phyloP scores from a whole-genome alignment of 2,888 invertebrate species.

The Volucella inanis region DNA sequence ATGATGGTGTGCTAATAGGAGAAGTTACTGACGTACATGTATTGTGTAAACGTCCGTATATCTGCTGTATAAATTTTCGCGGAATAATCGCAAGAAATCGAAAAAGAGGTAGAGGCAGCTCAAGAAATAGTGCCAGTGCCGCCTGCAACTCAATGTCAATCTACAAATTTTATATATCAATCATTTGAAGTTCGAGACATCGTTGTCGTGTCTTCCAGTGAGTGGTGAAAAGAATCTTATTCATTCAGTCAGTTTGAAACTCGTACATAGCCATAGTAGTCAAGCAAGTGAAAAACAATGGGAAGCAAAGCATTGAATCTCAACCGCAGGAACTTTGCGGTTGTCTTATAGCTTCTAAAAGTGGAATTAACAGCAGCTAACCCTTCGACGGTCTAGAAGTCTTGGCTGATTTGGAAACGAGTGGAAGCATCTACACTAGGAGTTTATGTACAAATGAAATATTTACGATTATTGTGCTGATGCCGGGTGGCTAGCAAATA shows the following conservation, averaged over 20 bases:
- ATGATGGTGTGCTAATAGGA: not conserved
- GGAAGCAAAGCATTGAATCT: constrained; percentile 2
- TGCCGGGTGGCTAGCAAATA: constrained; percentile 36
- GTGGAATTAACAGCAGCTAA: constrained; percentile 10
- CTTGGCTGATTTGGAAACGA: not conserved
- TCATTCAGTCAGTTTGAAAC: constrained; percentile 3
- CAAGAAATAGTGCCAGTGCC: constrained; percentile 9
- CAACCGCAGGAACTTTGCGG: constrained; percentile 13
- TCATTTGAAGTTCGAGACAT: constrained; percentile 15
- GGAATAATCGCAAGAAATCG: not conserved
- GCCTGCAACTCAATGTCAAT: constrained; percentile 21
- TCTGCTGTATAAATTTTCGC: not conserved
- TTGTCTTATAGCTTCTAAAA: constrained; percentile 5
- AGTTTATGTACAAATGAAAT: constrained; percentile 33
- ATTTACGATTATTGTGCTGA: constrained; percentile 35
- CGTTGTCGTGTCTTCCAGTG: not conserved
- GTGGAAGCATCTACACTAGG: not conserved
- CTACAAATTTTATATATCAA: constrained; percentile 24
- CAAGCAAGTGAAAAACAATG: constrained; percentile 1
- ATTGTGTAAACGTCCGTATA: not conserved
- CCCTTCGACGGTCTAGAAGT: not conserved
- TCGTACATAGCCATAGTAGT: no score
- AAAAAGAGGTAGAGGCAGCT: not conserved
- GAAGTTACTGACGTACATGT: not conserved
- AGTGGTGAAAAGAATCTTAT: constrained; percentile 5